Percentiles rank a stretch among this genome's conserved stretches.
phyloP scores from a whole-genome alignment of 2,113 vertebrate species.

The Cavia porcellus region DNA sequence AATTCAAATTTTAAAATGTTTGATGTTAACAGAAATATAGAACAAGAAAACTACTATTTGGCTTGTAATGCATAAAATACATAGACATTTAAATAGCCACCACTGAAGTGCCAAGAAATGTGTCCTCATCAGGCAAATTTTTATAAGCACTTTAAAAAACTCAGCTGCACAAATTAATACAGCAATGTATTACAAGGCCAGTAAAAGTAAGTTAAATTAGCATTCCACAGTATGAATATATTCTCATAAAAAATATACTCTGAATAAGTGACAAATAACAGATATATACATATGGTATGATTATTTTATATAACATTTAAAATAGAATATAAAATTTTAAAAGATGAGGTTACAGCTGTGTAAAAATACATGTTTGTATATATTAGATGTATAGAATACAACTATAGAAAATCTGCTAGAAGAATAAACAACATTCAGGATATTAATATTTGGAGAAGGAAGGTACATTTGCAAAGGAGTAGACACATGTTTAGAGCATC shows the following conservation, averaged over 20 bases:
- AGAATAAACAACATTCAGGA: background rate
- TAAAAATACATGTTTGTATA: background rate
- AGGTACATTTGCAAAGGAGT: background rate
- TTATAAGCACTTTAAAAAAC: background rate
- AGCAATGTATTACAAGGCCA: background rate
- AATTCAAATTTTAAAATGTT: background rate
- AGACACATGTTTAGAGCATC: background rate
- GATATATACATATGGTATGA: background rate
- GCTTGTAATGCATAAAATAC: background rate
- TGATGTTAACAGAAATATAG: background rate
- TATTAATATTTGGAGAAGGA: background rate
- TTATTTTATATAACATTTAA: background rate
- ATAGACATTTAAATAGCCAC: background rate
- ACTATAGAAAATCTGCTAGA: background rate
- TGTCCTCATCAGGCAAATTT: background rate
- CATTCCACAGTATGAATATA: background rate
- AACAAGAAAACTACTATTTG: accelerated
- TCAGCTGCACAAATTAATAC: background rate
- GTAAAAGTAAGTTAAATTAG: background rate
- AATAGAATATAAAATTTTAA: background rate
- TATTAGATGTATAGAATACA: background rate
- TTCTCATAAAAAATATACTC: background rate
- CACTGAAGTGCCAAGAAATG: background rate
- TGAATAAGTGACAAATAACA: background rate
- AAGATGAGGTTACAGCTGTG: background rate